Evolutionary conservation across 92 coral and sea anemone genomes (phyloP).

Genomic region (Porites evermanni): DNA sequence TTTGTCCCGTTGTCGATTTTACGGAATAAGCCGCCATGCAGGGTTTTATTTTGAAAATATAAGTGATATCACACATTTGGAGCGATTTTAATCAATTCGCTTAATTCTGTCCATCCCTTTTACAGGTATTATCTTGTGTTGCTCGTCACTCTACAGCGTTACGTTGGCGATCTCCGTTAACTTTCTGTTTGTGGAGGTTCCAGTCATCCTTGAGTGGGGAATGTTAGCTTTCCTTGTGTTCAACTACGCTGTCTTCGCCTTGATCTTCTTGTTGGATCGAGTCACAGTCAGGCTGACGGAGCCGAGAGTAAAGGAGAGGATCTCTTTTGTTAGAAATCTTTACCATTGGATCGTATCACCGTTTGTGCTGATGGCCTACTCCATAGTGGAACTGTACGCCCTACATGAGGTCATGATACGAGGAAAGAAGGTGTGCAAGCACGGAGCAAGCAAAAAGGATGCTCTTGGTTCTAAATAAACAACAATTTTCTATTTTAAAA

Average conservation of each 20-base stretch:
- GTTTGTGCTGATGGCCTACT: slow-evolving; percentile 2
- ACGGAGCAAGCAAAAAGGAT: slow-evolving; percentile 18
- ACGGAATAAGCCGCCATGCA: too few species aligned
- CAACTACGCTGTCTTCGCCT: background rate
- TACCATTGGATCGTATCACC: background rate
- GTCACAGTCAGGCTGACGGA: slow-evolving; percentile 10
- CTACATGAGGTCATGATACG: slow-evolving; percentile 16
- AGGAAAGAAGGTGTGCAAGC: slow-evolving; percentile 19
- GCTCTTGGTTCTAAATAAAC: background rate
- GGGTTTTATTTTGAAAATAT: too few species aligned
- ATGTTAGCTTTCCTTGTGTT: background rate
- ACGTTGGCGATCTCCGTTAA: background rate
- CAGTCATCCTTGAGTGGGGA: background rate
- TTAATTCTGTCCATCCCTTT: background rate
- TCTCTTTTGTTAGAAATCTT: background rate
- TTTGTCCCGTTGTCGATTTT: too few species aligned
- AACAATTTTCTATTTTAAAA: too few species aligned
- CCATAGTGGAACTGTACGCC: slow-evolving; percentile 15
- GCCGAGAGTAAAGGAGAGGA: background rate
- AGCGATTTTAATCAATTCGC: background rate
- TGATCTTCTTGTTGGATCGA: background rate
- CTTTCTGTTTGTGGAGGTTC: background rate
- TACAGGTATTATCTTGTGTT: background rate
- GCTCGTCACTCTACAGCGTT: background rate
- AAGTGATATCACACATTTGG: background rate